Evolutionary conservation across 2,113 vertebrate genomes (phyloP).

Genomic region (Grammomys surdaster): DNA sequence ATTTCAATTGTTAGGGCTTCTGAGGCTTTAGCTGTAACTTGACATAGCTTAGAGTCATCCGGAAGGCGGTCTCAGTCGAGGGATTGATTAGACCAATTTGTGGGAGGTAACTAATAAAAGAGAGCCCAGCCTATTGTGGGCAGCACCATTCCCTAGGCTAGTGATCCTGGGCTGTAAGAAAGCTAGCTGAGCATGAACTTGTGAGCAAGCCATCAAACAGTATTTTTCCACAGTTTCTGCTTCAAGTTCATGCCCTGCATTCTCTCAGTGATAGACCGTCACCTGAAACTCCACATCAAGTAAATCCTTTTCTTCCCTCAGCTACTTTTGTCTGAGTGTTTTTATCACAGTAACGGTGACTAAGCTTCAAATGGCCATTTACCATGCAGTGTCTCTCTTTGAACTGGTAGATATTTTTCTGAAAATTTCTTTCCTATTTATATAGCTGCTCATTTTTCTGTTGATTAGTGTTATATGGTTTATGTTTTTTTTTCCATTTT

Average conservation of each 20-base stretch:
- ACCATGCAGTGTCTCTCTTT: not conserved
- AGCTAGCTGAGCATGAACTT: not conserved
- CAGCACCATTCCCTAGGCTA: not conserved
- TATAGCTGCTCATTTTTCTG: not conserved
- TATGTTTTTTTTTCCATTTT: not conserved
- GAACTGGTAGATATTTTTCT: not conserved
- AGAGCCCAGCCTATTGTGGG: not conserved
- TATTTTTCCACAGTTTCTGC: not conserved
- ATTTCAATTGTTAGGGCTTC: not conserved
- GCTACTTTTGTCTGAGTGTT: not conserved
- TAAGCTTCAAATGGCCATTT: not conserved
- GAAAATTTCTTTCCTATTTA: not conserved
- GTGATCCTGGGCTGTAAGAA: not conserved
- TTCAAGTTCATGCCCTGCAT: not conserved
- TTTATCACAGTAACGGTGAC: not conserved
- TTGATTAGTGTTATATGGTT: not conserved
- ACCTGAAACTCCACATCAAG: not conserved
- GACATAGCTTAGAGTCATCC: not conserved
- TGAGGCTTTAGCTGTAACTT: not conserved
- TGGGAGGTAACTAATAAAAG: not conserved
- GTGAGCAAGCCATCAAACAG: not conserved
- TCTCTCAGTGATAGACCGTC: not conserved
- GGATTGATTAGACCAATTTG: not conserved
- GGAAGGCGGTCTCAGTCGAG: not conserved
- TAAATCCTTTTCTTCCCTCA: not conserved